Percentiles rank a stretch among this genome's conserved stretches.
phyloP scores from a whole-genome alignment of 2,888 invertebrate genomes.

The Hirtodrosophila histrioides region DNA sequence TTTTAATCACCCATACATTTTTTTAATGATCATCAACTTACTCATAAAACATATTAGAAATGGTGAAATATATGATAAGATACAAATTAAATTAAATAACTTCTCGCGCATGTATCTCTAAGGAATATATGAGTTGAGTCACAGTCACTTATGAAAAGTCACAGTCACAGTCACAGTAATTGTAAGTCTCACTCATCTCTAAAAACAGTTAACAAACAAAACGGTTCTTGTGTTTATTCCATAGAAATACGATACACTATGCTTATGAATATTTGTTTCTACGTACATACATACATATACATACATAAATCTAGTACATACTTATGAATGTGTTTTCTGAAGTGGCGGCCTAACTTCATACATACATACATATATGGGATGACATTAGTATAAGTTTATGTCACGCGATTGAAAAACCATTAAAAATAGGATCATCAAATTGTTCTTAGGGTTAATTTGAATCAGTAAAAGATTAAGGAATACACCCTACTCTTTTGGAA shows the following conservation, averaged over 20 bases:
- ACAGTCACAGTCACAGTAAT: conserved; percentile 2
- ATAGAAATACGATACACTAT: conserved; percentile 22
- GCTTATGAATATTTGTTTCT: neutral
- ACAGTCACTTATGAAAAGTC: neutral
- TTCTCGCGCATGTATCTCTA: too few relatives aligned
- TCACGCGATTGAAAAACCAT: neutral
- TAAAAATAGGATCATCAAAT: neutral
- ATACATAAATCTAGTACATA: too few relatives aligned
- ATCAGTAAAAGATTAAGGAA: too few relatives aligned
- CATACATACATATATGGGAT: neutral
- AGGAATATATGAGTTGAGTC: neutral
- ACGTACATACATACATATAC: neutral
- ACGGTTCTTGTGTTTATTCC: conserved; percentile 1
- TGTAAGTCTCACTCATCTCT: conserved; percentile 13
- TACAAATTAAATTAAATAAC: too few relatives aligned
- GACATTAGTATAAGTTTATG: neutral
- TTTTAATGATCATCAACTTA: too few relatives aligned
- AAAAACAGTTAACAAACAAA: neutral
- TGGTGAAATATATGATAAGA: too few relatives aligned
- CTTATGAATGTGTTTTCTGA: too few relatives aligned
- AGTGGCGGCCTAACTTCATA: too few relatives aligned
- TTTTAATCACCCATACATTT: too few relatives aligned
- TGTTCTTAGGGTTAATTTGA: too few relatives aligned
- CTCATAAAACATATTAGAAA: too few relatives aligned
- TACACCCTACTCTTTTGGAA: too few relatives aligned